Percentiles rank a stretch among this genome's conserved stretches.
Conservation (phyloP, 2,113 vertebrate species). For the Aleadryas rufinucha region DNA sequence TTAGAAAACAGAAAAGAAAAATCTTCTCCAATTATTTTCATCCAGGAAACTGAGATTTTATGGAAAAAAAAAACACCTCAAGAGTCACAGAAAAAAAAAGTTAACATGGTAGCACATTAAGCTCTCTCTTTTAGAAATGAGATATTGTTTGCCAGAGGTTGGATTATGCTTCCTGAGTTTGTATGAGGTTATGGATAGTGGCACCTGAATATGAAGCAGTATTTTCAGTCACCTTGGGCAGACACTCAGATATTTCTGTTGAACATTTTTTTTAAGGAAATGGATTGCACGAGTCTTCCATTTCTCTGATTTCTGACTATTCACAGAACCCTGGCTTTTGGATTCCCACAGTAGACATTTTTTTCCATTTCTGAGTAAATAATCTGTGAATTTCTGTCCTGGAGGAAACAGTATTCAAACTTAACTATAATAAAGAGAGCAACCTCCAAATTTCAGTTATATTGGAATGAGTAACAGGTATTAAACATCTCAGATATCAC, state of each 20-base stretch:
- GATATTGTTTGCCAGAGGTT: not conserved
- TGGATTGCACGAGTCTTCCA: not conserved
- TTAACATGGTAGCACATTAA: not conserved
- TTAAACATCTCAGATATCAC: not conserved
- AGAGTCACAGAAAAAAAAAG: not conserved
- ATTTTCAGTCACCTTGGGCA: not conserved
- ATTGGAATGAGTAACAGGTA: not conserved
- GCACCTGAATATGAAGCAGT: not conserved
- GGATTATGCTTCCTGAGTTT: not conserved
- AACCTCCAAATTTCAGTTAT: not conserved
- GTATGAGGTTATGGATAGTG: not conserved
- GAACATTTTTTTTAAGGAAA: not conserved
- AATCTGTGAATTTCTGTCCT: not conserved
- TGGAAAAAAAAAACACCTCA: not conserved
- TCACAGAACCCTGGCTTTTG: not conserved
- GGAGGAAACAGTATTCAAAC: not conserved
- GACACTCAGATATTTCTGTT: not conserved
- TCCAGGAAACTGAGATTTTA: not conserved
- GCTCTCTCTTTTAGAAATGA: not conserved
- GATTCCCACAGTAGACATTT: not conserved
- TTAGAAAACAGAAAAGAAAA: constrained; percentile 32
- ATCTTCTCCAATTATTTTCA: not conserved
- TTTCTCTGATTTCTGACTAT: not conserved
- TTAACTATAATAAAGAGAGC: not conserved
- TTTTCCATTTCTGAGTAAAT: not conserved